Evolutionary conservation across 2,888 invertebrate species (phyloP), one percentile per base, ranked within the genome.

Genomic region (Drosophila testacea): DNA sequence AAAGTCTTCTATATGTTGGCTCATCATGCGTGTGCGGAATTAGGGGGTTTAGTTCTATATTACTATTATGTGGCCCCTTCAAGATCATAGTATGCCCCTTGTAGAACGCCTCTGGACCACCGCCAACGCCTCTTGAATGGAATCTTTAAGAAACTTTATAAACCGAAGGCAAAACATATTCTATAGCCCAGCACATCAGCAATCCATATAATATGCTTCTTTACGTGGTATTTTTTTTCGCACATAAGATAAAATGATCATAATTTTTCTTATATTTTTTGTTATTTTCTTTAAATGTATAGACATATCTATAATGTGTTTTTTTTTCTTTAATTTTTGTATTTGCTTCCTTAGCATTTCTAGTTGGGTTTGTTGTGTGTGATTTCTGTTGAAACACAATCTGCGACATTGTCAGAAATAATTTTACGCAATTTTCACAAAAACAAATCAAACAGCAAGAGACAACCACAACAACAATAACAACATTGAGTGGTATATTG

Each of bases 331-430:
- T 41, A 39, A 62, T 69, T 59, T 65, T 73, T 36, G 10, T 50
- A 44, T 75, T 48, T 55, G 39, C 59, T 64, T 65, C 32, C 36
- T 52, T 32, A 41, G 46, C 9, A 22, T 69, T 67, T 66, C 16
- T 68, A 30, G 42, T 46, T 56, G 39, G 55, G 50, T 62, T 30
- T 48, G 57, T 50, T 59, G 38, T 57, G 48, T 67, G 51, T 30
- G 30, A n/a, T 30, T n/a, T 46, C 65, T 67, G 72, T 56, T 83
- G 89, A 89, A 86, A 86, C 88, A 87, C 74, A 85, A 86, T 86
- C 86, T 84, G 78, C 68, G 88, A 84, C 88, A 88, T 73, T 89
- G 86, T 70, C 87, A 73, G 78, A 69, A 75, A 82, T 77, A 88
- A 81, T 79, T 83, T 69, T 72, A 83, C 77, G 73, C 76, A 74